Conservation (phyloP, 1,140 invertebrate genomes). For the Ganaspis sp. region DNA sequence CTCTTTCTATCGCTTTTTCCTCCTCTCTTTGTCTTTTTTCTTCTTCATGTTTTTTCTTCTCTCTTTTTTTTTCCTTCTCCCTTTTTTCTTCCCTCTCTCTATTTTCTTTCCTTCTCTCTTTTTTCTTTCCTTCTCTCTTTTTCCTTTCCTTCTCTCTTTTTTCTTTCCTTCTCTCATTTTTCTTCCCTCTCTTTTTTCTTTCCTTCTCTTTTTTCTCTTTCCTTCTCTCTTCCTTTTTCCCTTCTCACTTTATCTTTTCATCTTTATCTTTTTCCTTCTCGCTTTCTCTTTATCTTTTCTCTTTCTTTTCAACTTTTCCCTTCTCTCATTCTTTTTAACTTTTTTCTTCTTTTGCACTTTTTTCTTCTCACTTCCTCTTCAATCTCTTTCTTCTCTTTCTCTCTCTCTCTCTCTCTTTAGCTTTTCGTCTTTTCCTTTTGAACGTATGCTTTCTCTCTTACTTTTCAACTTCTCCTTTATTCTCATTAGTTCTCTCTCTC, state of each 20-base stretch:
- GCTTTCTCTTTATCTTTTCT: slow-evolving; percentile 19
- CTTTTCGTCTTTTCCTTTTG: no score
- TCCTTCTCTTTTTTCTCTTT: slow-evolving; percentile 37
- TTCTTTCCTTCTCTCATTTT: background rate
- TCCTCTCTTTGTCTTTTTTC: background rate
- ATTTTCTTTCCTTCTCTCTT: background rate
- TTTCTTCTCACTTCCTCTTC: slow-evolving; percentile 33
- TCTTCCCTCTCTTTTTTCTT: background rate
- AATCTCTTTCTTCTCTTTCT: background rate
- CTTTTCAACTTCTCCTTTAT: background rate
- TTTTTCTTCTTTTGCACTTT: no score
- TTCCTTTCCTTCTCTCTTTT: slow-evolving; percentile 39
- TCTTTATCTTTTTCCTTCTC: slow-evolving; percentile 33
- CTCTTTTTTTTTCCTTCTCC: slow-evolving; percentile 26
- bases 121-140: slow-evolving; percentile 7
- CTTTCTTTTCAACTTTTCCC: background rate
- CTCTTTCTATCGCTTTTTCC: slow-evolving; percentile 36
- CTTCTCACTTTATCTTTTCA: slow-evolving; percentile 1
- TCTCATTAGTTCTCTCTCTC: slow-evolving; percentile 21
- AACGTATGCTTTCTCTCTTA: background rate
- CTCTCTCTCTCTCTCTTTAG: background rate
- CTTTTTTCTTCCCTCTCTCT: slow-evolving; percentile 35
- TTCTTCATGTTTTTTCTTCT: slow-evolving; percentile 11
- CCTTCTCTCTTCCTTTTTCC: background rate
- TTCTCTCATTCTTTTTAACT: slow-evolving; percentile 17